Evolutionary conservation across 2,888 invertebrate species (phyloP).

Genomic region (Ochropleura leucogaster): DNA sequence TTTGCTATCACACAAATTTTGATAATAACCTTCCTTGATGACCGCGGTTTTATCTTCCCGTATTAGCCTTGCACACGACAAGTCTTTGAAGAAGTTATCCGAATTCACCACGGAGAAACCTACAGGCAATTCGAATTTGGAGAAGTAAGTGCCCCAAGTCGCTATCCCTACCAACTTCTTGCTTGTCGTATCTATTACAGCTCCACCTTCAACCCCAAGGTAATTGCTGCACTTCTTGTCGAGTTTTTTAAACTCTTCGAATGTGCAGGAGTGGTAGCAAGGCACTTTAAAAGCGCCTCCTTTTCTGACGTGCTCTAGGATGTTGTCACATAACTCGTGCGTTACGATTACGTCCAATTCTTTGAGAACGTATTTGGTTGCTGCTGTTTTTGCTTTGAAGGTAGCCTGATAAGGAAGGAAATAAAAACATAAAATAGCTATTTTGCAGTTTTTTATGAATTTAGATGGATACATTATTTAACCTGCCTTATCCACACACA

Average conservation of each 20-base stretch:
- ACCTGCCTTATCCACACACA: too few species aligned
- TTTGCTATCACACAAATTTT: slow-evolving; percentile 66
- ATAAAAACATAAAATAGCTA: background rate
- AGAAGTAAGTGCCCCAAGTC: slow-evolving; percentile 76
- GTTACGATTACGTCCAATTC: slow-evolving; percentile 71
- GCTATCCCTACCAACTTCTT: slow-evolving; percentile 76
- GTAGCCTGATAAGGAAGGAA: slow-evolving; percentile 61
- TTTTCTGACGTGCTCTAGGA: slow-evolving; percentile 63
- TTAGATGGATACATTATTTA: background rate
- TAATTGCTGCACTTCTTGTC: slow-evolving; percentile 66
- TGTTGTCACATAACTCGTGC: slow-evolving; percentile 71
- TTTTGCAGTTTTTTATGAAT: background rate
- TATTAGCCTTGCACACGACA: slow-evolving; percentile 75
- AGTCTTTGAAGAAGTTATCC: slow-evolving; percentile 73
- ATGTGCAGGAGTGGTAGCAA: slow-evolving; percentile 79
- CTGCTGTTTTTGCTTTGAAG: slow-evolving; percentile 55
- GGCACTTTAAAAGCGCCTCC: slow-evolving; percentile 72
- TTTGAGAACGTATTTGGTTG: slow-evolving; percentile 64
- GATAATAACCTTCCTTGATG: slow-evolving; percentile 69
- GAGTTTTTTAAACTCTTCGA: slow-evolving; percentile 55
- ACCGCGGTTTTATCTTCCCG: slow-evolving; percentile 53
- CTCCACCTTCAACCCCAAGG: slow-evolving; percentile 79
- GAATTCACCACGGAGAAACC: slow-evolving; percentile 80
- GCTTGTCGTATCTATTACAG: slow-evolving; percentile 67
- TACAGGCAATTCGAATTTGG: slow-evolving; percentile 72